phyloP scores from a whole-genome alignment of 2,113 vertebrate genomes.

The Callaeas wilsoni region DNA sequence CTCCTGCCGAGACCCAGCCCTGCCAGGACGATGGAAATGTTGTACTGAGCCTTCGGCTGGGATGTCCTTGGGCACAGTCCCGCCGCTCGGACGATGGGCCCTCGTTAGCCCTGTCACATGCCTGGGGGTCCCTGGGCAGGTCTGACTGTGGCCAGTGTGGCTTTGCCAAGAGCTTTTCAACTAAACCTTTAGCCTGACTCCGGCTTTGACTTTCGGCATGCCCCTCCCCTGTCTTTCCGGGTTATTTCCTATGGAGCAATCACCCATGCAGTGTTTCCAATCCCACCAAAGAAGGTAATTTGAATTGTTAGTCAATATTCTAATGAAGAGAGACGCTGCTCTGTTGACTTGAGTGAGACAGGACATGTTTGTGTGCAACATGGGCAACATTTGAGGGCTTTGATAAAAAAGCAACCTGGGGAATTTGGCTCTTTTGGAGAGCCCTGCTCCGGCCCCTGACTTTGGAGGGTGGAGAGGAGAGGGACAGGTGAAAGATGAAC shows the following conservation, averaged over 20 bases:
- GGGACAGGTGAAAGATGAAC: background rate
- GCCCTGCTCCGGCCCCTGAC: background rate
- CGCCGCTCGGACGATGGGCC: rapidly evolving
- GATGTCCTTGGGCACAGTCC: background rate
- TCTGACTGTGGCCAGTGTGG: rapidly evolving
- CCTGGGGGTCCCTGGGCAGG: background rate
- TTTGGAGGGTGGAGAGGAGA: background rate
- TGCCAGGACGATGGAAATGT: rapidly evolving
- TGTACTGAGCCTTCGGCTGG: background rate
- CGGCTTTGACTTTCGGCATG: background rate
- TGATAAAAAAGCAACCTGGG: background rate
- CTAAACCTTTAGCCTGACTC: background rate
- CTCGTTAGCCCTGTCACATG: background rate
- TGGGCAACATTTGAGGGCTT: background rate
- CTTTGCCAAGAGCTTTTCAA: background rate
- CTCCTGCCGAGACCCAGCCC: background rate
- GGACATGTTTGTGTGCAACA: background rate
- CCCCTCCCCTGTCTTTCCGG: background rate
- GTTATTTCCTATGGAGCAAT: background rate
- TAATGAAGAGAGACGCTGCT: background rate
- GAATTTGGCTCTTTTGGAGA: background rate
- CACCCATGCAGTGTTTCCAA: background rate
- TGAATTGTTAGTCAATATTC: background rate
- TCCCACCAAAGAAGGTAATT: background rate
- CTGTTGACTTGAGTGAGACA: background rate